These are phyloP conservation scores for Cylas formicarius DNA, from an alignment of 1,140 invertebrate genomes.

Conservation along the genomic window DNA sequence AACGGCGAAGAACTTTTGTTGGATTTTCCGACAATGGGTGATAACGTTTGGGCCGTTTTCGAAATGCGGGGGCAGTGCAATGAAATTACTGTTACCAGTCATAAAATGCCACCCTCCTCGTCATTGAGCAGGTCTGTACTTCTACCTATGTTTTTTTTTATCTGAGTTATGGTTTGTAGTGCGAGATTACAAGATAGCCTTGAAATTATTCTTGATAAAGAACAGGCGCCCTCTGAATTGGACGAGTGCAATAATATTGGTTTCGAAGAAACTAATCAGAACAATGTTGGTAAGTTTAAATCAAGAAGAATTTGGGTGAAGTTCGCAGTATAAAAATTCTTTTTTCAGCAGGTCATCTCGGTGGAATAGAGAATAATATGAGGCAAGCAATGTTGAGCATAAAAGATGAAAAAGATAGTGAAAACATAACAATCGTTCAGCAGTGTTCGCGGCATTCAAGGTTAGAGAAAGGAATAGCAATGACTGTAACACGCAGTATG, in stretches of 20 bases:
- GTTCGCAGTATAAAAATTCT: too few species aligned
- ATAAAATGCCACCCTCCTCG: constrained; percentile 46
- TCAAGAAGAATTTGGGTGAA: too few species aligned
- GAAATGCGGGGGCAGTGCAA: constrained; percentile 36
- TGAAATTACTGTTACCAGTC: constrained; percentile 35
- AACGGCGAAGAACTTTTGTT: constrained; percentile 73
- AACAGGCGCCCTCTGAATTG: constrained; percentile 40
- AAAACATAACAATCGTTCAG: too few species aligned
- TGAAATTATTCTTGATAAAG: constrained; percentile 53
- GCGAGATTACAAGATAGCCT: constrained; percentile 55
- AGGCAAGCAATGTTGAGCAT: too few species aligned
- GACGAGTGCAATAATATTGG: constrained; percentile 22
- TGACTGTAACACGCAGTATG: too few species aligned
- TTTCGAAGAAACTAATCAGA: background rate
- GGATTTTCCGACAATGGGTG: constrained; percentile 32
- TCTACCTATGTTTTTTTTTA: constrained; percentile 2
- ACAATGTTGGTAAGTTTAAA: background rate
- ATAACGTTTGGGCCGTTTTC: constrained; percentile 32
- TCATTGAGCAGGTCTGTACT: constrained; percentile 46
- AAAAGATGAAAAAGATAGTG: too few species aligned
- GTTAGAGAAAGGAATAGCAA: too few species aligned
- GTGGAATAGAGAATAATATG: too few species aligned
- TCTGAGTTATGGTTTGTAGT: constrained; percentile 6
- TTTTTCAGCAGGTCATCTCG: too few species aligned
- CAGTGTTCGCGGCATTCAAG: too few species aligned